Evolutionary conservation across 1,140 invertebrate species (phyloP), one percentile per base, ranked within the genome.

Genomic region (Leptinotarsa undecemlineata): DNA sequence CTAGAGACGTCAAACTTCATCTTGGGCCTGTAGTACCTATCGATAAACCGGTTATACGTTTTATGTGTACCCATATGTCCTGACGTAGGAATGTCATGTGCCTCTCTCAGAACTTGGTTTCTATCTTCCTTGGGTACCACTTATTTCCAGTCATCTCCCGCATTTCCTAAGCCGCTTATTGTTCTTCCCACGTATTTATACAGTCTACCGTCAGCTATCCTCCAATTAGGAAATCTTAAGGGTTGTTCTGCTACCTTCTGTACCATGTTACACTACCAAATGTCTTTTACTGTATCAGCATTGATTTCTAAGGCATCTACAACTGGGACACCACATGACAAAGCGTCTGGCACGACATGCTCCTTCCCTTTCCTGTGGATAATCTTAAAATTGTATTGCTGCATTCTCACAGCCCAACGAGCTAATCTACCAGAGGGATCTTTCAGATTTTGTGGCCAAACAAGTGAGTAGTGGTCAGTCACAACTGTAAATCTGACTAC

Each of bases 11-110:
- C 81, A 14, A 26, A 61, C 26, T 69, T 75, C 77, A 82, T 81
- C 4, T 74, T 74, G 0, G 81, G 81, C 81, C 83, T 85, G 64
- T 81, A 84, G 71, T 81, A 85, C 2, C 15, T 13, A 3, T 57
- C 15, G 13, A 33, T 13, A 0, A 80, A 13, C 21, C 80, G 70
- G 3, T 48, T 21, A 21, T 75, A 78, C 0, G 81, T 85, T 73
- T 83, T 84, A 21, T 72, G 74, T 2, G 82, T 74, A 1, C 82
- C 82, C 2, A 76, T 42, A 69, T 82, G 81, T 19, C 78, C 80
- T n/a, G 77, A 48, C 61, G 67, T 72, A 13, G 57, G 48, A 6
- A 21, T 11, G 33, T 76, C 72, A 68, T 80, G 76, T 23, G 60
- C 73, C 15, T 48, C n/a, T 1, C 14, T 6, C 33, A 80, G 48